Conservation (phyloP, 2,888 invertebrate species). For the Tenthredo notha region DNA sequence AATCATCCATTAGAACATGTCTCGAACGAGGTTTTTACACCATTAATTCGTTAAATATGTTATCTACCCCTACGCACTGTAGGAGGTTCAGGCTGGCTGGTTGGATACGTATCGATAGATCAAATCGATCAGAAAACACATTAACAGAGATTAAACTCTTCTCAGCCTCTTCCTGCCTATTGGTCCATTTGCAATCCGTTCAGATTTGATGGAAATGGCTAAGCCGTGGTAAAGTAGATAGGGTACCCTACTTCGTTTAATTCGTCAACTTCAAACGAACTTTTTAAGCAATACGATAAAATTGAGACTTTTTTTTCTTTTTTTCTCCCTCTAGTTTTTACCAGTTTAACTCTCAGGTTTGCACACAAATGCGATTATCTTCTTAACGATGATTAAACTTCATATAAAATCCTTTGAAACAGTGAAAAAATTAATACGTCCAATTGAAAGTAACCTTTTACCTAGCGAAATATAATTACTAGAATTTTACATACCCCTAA, state of each 20-base stretch:
- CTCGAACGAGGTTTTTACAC: not conserved
- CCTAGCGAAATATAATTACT: not conserved
- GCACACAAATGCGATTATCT: slow-evolving; percentile 3
- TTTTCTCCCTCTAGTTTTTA: not conserved
- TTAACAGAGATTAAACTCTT: slow-evolving; percentile 1
- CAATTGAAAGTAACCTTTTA: not conserved
- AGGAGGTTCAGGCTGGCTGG: not conserved
- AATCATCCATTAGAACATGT: not conserved
- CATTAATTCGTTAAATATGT: not conserved
- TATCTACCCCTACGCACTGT: not conserved
- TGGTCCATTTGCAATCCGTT: slow-evolving; percentile 5
- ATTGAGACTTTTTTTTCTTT: not conserved
- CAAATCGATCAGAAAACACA: slow-evolving; percentile 1
- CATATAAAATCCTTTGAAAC: not conserved
- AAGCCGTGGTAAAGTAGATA: not conserved
- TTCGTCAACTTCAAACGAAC: not conserved
- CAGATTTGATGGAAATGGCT: not conserved
- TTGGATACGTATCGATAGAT: not conserved
- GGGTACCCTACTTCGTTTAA: not conserved
- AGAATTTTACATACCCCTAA: not conserved
- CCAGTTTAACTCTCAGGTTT: not conserved
- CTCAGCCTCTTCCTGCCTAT: not conserved
- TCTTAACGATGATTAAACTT: not conserved
- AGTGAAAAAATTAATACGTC: not conserved
- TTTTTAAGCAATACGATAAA: not conserved